Evolutionary conservation across 2,113 vertebrate genomes (phyloP).

Genomic region (Ctenodactylus gundi): DNA sequence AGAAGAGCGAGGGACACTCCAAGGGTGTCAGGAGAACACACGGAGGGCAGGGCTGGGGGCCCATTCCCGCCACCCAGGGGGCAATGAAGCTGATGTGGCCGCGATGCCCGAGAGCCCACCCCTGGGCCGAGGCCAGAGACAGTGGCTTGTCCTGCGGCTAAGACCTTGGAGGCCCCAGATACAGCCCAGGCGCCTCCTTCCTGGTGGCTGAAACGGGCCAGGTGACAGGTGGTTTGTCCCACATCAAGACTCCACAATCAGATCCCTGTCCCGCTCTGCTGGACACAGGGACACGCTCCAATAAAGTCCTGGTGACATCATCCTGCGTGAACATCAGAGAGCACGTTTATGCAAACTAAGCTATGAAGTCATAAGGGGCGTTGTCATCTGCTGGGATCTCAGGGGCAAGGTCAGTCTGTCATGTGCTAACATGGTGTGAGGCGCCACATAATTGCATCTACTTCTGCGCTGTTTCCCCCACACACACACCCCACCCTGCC

Average conservation of each 20-base stretch:
- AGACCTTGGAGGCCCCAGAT: background rate
- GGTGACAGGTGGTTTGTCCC: no score
- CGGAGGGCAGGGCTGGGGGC: background rate
- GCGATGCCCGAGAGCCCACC: no score
- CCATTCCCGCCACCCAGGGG: no score
- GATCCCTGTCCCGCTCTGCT: background rate
- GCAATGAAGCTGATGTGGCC: background rate
- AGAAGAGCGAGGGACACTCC: background rate
- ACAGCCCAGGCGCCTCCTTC: background rate
- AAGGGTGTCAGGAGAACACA: background rate
- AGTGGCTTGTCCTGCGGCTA: no score
- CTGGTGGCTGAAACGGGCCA: background rate
- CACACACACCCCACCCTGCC: fast-evolving
- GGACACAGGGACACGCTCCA: background rate
- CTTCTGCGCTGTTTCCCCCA: background rate
- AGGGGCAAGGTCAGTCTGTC: background rate
- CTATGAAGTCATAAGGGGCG: background rate
- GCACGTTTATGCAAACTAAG: background rate
- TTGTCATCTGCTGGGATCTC: background rate
- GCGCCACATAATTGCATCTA: no score
- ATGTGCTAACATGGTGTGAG: background rate
- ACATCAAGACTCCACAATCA: background rate
- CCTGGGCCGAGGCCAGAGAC: no score
- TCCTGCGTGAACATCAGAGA: background rate
- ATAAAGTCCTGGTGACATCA: background rate